Percentiles rank a stretch among this genome's conserved stretches.
These are phyloP conservation scores for Scyliorhinus canicula DNA, from an alignment of 2,797 vertebrate species.

Conservation along the genomic window DNA sequence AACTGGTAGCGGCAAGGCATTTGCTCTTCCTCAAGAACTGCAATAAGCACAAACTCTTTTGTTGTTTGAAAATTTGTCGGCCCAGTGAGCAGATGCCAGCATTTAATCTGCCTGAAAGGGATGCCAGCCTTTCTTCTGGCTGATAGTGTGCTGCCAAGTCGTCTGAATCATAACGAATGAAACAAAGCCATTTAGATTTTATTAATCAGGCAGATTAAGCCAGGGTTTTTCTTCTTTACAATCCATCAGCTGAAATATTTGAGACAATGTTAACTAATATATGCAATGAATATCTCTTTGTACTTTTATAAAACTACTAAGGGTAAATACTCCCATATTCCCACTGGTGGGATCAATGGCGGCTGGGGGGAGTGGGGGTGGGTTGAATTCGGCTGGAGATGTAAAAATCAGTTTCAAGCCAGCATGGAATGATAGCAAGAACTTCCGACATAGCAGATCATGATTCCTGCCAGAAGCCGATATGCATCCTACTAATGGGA, in stretches of 20 bases:
- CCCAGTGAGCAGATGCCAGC: neutral
- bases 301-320: neutral
- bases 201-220: neutral
- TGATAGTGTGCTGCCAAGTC: conserved; percentile 18
- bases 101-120: neutral
- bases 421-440: too few species aligned
- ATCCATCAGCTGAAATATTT: neutral
- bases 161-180: neutral
- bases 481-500: too few species aligned
- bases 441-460: too few species aligned
- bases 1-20: neutral
- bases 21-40: neutral
- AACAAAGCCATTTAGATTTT: neutral
- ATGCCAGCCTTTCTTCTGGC: conserved; percentile 10
- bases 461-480: too few species aligned
- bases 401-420: too few species aligned
- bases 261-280: neutral
- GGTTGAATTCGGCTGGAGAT: too few species aligned
- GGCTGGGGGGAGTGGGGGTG: too few species aligned
- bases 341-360: too few species aligned
- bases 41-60: conserved; percentile 18
- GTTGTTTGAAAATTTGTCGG: neutral
- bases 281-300: neutral
- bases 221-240: neutral
- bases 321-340: too few species aligned